A percentile compares a stretch with the other conserved stretches of the same genome.
Evolutionary conservation across 2,797 vertebrate species (phyloP).

Genomic region (Amphiprion clarkii): DNA sequence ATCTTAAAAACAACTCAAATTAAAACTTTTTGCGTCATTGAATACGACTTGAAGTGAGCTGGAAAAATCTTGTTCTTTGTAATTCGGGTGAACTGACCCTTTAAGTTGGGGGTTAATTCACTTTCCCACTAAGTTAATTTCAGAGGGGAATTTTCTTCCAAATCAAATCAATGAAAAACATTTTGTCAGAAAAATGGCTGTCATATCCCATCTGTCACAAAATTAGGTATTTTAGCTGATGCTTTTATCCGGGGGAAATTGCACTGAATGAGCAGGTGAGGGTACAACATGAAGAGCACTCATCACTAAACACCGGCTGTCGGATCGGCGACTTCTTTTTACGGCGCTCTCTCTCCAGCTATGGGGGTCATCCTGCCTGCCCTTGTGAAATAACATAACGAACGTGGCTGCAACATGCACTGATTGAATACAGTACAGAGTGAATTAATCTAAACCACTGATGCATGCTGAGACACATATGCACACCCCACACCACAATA

Average conservation of each 20-base stretch:
- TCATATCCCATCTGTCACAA: constrained; percentile 40
- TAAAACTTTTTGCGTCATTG: constrained; percentile 14
- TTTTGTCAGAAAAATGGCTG: constrained; percentile 34
- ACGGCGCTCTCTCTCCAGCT: constrained; percentile 1
- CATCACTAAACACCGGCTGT: constrained; percentile 28
- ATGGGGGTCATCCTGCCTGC: constrained; percentile 3
- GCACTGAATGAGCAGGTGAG: constrained; percentile 35
- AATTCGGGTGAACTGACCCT: constrained; percentile 39
- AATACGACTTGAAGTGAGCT: constrained; percentile 3
- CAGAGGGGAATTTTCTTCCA: constrained; percentile 29
- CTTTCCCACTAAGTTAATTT: constrained; percentile 33
- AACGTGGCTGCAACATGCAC: background rate
- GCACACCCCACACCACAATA: background rate
- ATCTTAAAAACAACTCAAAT: constrained; percentile 2
- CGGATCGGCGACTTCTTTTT: constrained; percentile 18
- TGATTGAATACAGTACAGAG: constrained; percentile 15
- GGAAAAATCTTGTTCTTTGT: constrained; percentile 16
- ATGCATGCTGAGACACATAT: constrained; percentile 38
- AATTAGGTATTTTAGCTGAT: constrained; percentile 6
- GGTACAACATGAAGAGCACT: constrained; percentile 32
- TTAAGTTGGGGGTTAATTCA: constrained; percentile 46
- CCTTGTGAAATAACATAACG: constrained; percentile 13
- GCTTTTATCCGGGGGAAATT: constrained; percentile 28
- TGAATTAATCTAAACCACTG: constrained; percentile 34
- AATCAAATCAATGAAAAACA: constrained; percentile 42